A percentile compares a stretch with the other conserved stretches of the same genome.
Conservation (phyloP, 2,888 invertebrate genomes). For the Exephanes ischioxanthus region DNA sequence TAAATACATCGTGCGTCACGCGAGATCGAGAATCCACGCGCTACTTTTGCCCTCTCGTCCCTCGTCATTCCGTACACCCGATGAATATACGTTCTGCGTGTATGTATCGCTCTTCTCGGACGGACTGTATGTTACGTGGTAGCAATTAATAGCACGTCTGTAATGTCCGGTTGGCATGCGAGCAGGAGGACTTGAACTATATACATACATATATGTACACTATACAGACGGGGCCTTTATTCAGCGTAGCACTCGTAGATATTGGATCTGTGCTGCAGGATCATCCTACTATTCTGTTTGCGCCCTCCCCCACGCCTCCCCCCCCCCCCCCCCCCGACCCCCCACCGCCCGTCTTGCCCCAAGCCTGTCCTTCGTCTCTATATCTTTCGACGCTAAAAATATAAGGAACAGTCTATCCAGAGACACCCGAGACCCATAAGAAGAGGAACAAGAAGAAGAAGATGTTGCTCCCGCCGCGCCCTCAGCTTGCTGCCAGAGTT, state of each 20-base stretch:
- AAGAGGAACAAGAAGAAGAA: conserved; percentile 43
- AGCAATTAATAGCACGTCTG: conserved; percentile 81
- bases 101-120: conserved; percentile 69
- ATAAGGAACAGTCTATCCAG: conserved; percentile 37
- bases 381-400: conserved; percentile 2
- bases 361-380: not conserved
- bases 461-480: conserved; percentile 58
- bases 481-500: conserved; percentile 60
- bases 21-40: conserved; percentile 61
- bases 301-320: no score
- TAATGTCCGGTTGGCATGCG: conserved; percentile 81
- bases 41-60: conserved; percentile 29
- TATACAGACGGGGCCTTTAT: conserved; percentile 66
- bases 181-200: conserved; percentile 64
- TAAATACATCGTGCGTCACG: conserved; percentile 64
- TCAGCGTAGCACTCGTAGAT: conserved; percentile 72
- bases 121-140: conserved; percentile 75
- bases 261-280: conserved; percentile 66
- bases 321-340: no score
- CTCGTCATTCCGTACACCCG: not conserved
- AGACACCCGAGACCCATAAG: conserved; percentile 61
- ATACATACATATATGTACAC: not conserved
- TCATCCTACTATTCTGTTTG: conserved; percentile 28
- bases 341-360: no score
- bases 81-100: conserved; percentile 43